A percentile compares a stretch with the other conserved stretches of the same genome.
Conservation (phyloP, 37 sponge, comb jelly and placozoan genomes). For the Ephydatia muelleri region DNA sequence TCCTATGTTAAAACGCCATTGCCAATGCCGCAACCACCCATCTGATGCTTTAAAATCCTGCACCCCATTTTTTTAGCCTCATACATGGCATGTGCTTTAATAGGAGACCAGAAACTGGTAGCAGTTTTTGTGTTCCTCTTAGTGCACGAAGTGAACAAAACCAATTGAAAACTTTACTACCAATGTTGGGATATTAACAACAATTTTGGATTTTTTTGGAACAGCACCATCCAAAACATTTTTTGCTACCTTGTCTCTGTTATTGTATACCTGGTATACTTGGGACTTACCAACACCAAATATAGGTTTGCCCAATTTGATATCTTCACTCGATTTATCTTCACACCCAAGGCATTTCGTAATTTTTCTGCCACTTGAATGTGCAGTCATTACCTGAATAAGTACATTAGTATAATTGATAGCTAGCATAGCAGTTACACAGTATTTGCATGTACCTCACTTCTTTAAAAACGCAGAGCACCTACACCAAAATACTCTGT, state of each 20-base stretch:
- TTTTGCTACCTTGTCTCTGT: neutral
- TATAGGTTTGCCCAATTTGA: no score
- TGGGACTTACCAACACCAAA: neutral
- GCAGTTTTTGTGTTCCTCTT: neutral
- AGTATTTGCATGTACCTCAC: no score
- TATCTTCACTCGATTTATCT: no score
- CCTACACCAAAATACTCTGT: no score
- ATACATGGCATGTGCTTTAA: neutral
- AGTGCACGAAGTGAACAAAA: neutral
- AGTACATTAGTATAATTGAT: no score
- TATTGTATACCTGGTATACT: neutral
- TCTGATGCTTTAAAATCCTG: constrained; percentile 53
- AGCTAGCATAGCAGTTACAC: no score
- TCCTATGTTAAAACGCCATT: constrained; percentile 35
- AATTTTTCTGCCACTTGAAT: no score
- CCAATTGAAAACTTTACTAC: neutral
- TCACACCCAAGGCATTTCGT: no score
- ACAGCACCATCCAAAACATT: neutral
- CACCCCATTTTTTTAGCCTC: constrained; percentile 35
- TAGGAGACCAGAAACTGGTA: neutral
- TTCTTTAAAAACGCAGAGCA: no score
- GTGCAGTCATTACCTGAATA: no score
- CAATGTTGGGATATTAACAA: neutral
- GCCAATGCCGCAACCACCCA: constrained; percentile 72
- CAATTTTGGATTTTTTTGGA: neutral